Conservation (phyloP, 2,888 invertebrate species). For the Drosophila acutilabella region DNA sequence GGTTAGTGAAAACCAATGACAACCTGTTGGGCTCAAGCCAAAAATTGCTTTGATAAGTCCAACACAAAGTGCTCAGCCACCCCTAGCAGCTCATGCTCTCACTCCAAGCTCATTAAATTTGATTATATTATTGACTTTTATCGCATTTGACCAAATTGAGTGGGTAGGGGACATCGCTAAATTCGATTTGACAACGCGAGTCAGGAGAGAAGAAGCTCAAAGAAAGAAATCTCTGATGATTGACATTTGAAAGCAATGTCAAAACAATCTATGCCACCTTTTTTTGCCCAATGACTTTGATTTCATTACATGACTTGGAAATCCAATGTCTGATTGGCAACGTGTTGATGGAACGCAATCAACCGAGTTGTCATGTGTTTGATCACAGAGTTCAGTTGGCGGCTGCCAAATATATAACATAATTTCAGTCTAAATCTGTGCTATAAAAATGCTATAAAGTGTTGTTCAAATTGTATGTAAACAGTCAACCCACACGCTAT, state of each 20-base stretch:
- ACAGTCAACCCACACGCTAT: conserved; percentile 29
- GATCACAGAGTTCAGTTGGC: conserved; percentile 7
- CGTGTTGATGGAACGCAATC: conserved; percentile 73
- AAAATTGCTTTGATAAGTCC: conserved; percentile 60
- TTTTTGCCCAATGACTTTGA: conserved; percentile 54
- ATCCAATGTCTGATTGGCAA: conserved; percentile 63
- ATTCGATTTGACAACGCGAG: conserved; percentile 64
- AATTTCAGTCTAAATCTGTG: conserved; percentile 31
- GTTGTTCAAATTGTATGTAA: conserved; percentile 34
- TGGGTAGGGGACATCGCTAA: conserved; percentile 19
- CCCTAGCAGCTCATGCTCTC: conserved; percentile 37
- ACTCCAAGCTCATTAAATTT: conserved; percentile 72
- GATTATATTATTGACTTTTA: conserved; percentile 76
- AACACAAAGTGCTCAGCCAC: conserved; percentile 32
- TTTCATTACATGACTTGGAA: conserved; percentile 44
- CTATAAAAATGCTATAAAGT: conserved; percentile 48
- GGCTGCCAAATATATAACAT: conserved; percentile 22
- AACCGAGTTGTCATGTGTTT: conserved; percentile 60
- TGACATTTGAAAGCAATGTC: conserved; percentile 78
- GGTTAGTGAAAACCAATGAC: conserved; percentile 46
- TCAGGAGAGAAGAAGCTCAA: conserved; percentile 16
- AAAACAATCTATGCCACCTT: conserved; percentile 73
- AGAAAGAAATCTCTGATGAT: conserved; percentile 59
- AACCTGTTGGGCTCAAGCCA: conserved; percentile 56
- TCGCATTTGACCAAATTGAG: conserved; percentile 70